Base-by-base conservation (phyloP, 2,113 vertebrate species). In the Ammodytes marinus region DNA sequence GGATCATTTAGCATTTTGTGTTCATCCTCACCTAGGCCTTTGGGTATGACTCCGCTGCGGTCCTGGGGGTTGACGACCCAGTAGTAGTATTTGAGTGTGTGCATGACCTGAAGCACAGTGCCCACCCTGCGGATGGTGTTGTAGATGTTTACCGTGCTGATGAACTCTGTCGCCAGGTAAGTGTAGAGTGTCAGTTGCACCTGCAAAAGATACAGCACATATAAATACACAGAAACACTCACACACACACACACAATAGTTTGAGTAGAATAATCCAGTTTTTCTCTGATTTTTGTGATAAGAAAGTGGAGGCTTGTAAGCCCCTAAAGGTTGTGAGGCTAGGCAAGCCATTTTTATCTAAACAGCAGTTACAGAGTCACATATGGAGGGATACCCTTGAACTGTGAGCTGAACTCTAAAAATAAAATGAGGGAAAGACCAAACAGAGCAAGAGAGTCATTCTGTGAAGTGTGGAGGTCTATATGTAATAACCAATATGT, bases 61-160 rank as follows among this genome's bases (percentile, higher is more conserved):
- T 99, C 96, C 87, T 97, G 96, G 54, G 98, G 98, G 92, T 97
- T 99, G 86, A 97, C 90, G 12, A 97, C 95, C 98, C 98, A 99
- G 90, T 99, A 99, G 90, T 96, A 99, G 91, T 97, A 99, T 83
- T 99, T 99, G 0, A 99, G 93, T 0, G 97, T 97, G 69, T 99
- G 98, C 96, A 98, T 97, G 91, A 99, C 95, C 89, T 99, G 93
- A 7, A 99, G 96, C 35, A 99, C 97, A 0, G 98, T 99, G 46
- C 97, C 98, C 68, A 99, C 97, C 69, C 98, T 94, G 27, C 98
- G 96, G 67, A 99, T 94, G 27, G 97, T 95, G 53, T 98, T 99
- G 65, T 99, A 99, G 71, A 99, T 99, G 83, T 96, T 98, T 63
- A 98, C 97, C 4, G 97, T 98, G 89, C 97, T 96, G 88, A 99